Evolutionary conservation across 2,113 vertebrate species (phyloP), one percentile per base, ranked within the genome.

Genomic region (Silurus asotus): DNA sequence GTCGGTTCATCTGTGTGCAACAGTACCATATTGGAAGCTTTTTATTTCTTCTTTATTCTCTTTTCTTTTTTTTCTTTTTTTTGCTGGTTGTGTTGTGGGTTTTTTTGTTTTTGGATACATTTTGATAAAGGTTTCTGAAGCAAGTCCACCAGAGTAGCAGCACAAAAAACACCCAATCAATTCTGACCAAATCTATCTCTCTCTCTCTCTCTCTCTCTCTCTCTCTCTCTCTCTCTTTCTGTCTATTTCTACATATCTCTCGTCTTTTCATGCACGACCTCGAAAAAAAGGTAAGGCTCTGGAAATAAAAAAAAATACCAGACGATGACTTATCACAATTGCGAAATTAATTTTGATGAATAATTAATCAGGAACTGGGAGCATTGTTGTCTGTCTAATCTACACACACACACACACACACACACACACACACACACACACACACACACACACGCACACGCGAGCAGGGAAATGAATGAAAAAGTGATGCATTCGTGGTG

Each of bases 121-220:
- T 85, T 69, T 84, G 67, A 88, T 89, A 82, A 72, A 81, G 81
- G 55, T 87, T 87, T 84, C 53, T 58, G 67, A 90, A 82, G 11
- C 84, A 70, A 85, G 61, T 64, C 83, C 72, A 72, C 83, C 76
- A 62, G 82, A 86, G 69, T n/a, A 69, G 67, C 51, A 80, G 65
- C 79, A 82, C 78, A 88, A 89, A 81, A 90, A 65, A 86, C 86
- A 83, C 53, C 84, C 82, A 82, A 89, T 88, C 88, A 62, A 87
- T 84, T 86, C 86, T 86, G 85, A 70, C 65, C 80, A 64, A 85
- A 75, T 81, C 49, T 74, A n/a, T 64, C 20, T 14, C 49, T 74
- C 74, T 72, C 67, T 62, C 70, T 69, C 13, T 62, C 64, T 58
- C 55, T 25, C 61, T 69, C 11, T 13, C 64, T 81, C 45, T 70